These are phyloP conservation scores for Ferdinandea cuprea DNA, from an alignment of 2,888 invertebrate genomes.

Conservation along the genomic window DNA sequence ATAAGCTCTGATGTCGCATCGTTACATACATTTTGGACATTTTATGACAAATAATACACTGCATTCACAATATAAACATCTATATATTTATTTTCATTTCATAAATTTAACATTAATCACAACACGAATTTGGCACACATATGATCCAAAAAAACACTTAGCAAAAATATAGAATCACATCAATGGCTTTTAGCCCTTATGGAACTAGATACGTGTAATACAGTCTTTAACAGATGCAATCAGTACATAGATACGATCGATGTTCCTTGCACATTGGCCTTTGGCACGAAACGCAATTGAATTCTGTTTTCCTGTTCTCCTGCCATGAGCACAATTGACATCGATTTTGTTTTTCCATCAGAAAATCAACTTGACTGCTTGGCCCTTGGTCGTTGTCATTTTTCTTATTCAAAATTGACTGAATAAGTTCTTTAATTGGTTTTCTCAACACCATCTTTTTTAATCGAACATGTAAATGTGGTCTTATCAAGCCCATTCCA, in stretches of 20 bases:
- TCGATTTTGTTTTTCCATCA: conserved; percentile 8
- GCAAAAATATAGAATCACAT: conserved; percentile 21
- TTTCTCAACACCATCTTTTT: neutral
- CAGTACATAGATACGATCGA: conserved; percentile 10
- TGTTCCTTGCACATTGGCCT: conserved; percentile 27
- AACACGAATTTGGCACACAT: conserved; percentile 32
- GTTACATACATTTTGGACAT: too few relatives aligned
- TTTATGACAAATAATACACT: too few relatives aligned
- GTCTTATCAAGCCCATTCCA: conserved; percentile 18
- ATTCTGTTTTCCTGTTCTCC: conserved; percentile 15
- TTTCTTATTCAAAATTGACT: conserved; percentile 9
- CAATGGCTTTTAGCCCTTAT: neutral
- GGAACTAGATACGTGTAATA: neutral
- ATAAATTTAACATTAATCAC: conserved; percentile 39
- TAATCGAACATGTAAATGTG: neutral
- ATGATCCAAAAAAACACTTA: conserved; percentile 8
- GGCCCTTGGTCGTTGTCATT: neutral
- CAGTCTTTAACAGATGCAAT: conserved; percentile 7
- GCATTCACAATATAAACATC: neutral
- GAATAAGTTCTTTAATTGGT: conserved; percentile 14
- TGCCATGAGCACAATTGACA: conserved; percentile 35
- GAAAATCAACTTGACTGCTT: neutral
- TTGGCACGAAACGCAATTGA: conserved; percentile 15
- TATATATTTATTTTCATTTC: conserved; percentile 9
- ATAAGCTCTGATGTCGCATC: too few relatives aligned